Base-by-base conservation (phyloP, 2,113 vertebrate species). In the Dasyurus viverrinus region DNA sequence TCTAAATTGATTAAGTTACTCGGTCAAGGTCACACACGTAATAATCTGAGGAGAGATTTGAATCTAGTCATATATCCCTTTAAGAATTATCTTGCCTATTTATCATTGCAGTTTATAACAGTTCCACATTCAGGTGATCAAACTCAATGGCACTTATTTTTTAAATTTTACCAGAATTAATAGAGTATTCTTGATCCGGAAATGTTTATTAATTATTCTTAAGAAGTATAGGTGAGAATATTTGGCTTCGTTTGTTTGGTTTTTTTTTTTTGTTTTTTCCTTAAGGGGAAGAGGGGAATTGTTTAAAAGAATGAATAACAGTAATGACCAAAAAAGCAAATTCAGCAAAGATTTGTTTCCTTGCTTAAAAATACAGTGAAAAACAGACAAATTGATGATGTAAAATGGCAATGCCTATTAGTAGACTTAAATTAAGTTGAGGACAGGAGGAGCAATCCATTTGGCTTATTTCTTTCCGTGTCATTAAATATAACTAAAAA, bases 121-220 rank as follows among this genome's bases (percentile, higher is more conserved):
- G 53, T 91, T 93, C 25, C 89, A 48, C 54, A 36, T 94, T 89
- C 90, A 93, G 90, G 92, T 89, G 16, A 93, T 92, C 96, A 98
- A 26, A 94, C 30, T 92, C 92, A 91, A 76, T 42, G 95, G 90
- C 9, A 55, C 22, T 93, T 93, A 95, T 95, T 92, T 95, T 93
- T 95, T 95, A 93, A 53, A 92, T 93, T 94, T 89, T 55, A 96
- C 53, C 68, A 91, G 96, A 97, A 94, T 22, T 42, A 93, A 89
- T 54, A 60, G 10, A 30, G 24, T 26, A 90, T 96, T 91, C 90
- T 68, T n/a, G 89, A 42, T 22, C 12, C 89, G 50, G 26, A 92
- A n/a, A 90, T 94, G 16, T n/a, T 76, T 76, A 12, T 76, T n/a
- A 68, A 10, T 68, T 14, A 0, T 19, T 76, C 4, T 42, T 16